phyloP scores from a whole-genome alignment of 2,888 invertebrate species.

The Hydrotaea diabolus region DNA sequence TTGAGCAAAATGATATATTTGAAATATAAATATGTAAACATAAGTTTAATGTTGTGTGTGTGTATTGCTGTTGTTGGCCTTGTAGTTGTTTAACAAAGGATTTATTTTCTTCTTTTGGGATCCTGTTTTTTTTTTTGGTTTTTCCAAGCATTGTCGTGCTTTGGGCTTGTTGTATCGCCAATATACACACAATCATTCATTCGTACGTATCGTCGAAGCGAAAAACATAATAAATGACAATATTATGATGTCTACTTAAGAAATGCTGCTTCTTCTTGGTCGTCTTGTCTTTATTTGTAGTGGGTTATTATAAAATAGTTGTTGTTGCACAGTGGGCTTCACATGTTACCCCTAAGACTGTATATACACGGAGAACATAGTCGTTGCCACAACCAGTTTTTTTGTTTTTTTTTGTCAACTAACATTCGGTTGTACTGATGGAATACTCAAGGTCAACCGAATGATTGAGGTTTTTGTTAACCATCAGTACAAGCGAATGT shows the following conservation, averaged over 20 bases:
- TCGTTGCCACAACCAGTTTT: no score
- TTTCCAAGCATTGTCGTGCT: background rate
- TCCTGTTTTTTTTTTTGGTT: background rate
- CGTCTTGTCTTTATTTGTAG: background rate
- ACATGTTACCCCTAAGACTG: no score
- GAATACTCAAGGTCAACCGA: no score
- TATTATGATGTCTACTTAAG: slow-evolving; percentile 67
- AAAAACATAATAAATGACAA: slow-evolving; percentile 65
- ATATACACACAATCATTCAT: background rate
- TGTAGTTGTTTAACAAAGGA: slow-evolving; percentile 51
- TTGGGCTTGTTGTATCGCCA: background rate
- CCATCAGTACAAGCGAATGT: no score
- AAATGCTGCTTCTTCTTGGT: slow-evolving; percentile 31
- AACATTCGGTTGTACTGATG: no score
- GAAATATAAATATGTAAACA: slow-evolving; percentile 70
- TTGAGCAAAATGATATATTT: slow-evolving; percentile 69
- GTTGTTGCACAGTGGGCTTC: background rate
- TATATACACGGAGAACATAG: no score
- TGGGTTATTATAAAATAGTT: slow-evolving; percentile 13
- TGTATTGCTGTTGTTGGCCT: background rate
- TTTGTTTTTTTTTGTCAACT: no score
- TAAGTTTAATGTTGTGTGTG: slow-evolving; percentile 68
- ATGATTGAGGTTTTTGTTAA: no score
- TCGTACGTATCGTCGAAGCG: slow-evolving; percentile 17
- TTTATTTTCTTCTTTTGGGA: slow-evolving; percentile 41